A percentile compares a stretch with the other conserved stretches of the same genome.
Evolutionary conservation across 30 jellyfish, hydroid and myxozoan species (phyloP).

Genomic region (Morbakka virulenta): DNA sequence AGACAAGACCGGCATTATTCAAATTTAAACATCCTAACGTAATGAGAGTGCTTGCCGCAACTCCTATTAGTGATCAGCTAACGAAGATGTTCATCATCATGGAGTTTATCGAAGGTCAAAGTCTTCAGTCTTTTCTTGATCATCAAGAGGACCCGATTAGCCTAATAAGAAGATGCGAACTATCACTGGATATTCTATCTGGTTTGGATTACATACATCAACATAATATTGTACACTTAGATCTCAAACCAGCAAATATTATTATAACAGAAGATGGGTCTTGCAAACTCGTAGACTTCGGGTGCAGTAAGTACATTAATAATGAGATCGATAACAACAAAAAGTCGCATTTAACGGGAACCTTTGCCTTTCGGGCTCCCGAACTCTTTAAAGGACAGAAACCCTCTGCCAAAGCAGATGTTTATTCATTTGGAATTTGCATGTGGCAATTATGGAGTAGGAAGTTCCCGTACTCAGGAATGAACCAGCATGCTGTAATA

Average conservation of each 20-base stretch:
- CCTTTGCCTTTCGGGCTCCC: slow-evolving; percentile 94
- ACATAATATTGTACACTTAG: slow-evolving; percentile 63
- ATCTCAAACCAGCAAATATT: slow-evolving; percentile 81
- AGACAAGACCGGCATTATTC: slow-evolving; percentile 59
- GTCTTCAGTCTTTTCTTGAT: slow-evolving; percentile 63
- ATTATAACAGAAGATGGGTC: slow-evolving; percentile 59
- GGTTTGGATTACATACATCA: slow-evolving; percentile 69
- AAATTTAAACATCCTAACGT: slow-evolving; percentile 59
- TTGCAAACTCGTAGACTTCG: slow-evolving; percentile 86
- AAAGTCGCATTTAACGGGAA: slow-evolving; percentile 69
- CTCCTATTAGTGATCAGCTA: slow-evolving; percentile 22
- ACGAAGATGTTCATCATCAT: slow-evolving; percentile 46
- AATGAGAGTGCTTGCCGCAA: slow-evolving; percentile 57
- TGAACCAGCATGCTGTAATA: slow-evolving; percentile 86
- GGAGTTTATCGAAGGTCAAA: slow-evolving; percentile 77
- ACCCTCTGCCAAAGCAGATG: slow-evolving; percentile 70
- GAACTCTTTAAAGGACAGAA: slow-evolving; percentile 71
- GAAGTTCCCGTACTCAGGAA: slow-evolving; percentile 73
- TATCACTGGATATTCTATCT: slow-evolving; percentile 59
- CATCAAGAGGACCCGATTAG: slow-evolving; percentile 28
- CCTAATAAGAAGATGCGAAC: slow-evolving; percentile 7
- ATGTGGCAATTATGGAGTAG: slow-evolving; percentile 95
- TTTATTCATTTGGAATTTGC: slow-evolving; percentile 75
- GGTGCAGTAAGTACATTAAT: slow-evolving; percentile 70
- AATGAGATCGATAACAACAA: slow-evolving; percentile 54